These are phyloP conservation scores for Furcifer pardalis DNA, from an alignment of 2,797 vertebrate genomes.

Conservation along the genomic window DNA sequence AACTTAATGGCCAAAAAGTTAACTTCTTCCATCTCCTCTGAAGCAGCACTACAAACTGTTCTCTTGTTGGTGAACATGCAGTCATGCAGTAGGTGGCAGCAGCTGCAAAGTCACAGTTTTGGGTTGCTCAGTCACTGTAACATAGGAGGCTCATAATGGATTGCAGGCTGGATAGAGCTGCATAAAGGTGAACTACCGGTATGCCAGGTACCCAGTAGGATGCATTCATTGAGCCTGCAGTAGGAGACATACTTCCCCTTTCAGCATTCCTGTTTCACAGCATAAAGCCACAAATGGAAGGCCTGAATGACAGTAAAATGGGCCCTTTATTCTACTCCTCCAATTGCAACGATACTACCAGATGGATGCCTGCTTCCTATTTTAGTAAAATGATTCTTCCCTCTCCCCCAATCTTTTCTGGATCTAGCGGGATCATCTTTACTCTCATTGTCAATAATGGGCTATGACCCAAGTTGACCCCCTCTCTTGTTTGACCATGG, in stretches of 20 bases:
- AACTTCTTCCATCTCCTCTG: too few species aligned
- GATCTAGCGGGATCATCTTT: conserved; percentile 42
- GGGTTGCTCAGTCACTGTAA: too few species aligned
- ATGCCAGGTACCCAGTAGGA: neutral
- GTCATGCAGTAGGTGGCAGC: neutral
- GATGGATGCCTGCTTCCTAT: neutral
- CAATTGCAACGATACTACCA: conserved; percentile 30
- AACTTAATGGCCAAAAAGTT: too few species aligned
- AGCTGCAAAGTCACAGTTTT: neutral
- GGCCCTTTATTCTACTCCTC: neutral
- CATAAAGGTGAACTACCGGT: neutral
- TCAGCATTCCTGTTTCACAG: neutral
- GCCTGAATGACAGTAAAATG: too few species aligned
- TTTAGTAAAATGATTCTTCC: conserved; percentile 38
- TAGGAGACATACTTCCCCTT: neutral
- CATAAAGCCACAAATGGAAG: neutral
- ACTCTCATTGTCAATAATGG: neutral
- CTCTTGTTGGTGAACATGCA: too few species aligned
- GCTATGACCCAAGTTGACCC: too few species aligned
- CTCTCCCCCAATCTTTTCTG: conserved; percentile 25
- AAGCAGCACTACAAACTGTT: too few species aligned
- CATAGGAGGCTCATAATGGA: neutral
- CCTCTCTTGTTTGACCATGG: too few species aligned
- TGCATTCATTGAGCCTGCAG: neutral
- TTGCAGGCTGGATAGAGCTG: neutral